phyloP scores from a whole-genome alignment of 2,888 invertebrate species.

The Agrotis segetum region DNA sequence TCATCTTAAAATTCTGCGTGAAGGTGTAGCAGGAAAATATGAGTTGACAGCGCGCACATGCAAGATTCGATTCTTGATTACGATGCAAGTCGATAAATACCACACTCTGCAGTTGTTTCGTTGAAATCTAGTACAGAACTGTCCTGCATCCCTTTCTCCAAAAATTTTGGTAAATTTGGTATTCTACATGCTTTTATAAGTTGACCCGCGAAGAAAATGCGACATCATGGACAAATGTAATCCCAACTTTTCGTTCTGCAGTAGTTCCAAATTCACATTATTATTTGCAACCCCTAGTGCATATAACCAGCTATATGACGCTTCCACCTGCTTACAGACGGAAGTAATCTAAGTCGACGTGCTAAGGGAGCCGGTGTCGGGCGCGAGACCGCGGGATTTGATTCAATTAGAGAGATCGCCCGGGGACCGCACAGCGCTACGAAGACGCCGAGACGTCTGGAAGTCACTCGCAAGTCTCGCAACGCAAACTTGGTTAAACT shows the following conservation, averaged over 20 bases:
- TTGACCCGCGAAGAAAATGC: not conserved
- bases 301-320: conserved; percentile 51
- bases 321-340: conserved; percentile 49
- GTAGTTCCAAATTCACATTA: conserved; percentile 26
- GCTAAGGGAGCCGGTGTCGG: conserved; percentile 82
- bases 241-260: conserved; percentile 20
- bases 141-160: too few relatives aligned
- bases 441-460: conserved; percentile 53
- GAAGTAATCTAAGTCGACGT: conserved; percentile 86
- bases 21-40: not conserved
- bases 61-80: too few relatives aligned
- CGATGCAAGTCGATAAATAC: too few relatives aligned
- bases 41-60: not conserved
- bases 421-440: conserved; percentile 68
- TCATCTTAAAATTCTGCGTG: not conserved
- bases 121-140: too few relatives aligned
- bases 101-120: too few relatives aligned
- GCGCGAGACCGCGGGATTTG: conserved; percentile 76
- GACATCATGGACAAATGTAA: not conserved
- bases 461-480: conserved; percentile 52
- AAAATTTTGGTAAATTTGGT: not conserved
- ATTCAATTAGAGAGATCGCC: conserved; percentile 86
- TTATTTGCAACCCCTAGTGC: conserved; percentile 50
- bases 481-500: conserved; percentile 54
- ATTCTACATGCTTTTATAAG: too few relatives aligned